Evolutionary conservation across 2,113 vertebrate genomes (phyloP).

Genomic region (Pristiophorus japonicus): DNA sequence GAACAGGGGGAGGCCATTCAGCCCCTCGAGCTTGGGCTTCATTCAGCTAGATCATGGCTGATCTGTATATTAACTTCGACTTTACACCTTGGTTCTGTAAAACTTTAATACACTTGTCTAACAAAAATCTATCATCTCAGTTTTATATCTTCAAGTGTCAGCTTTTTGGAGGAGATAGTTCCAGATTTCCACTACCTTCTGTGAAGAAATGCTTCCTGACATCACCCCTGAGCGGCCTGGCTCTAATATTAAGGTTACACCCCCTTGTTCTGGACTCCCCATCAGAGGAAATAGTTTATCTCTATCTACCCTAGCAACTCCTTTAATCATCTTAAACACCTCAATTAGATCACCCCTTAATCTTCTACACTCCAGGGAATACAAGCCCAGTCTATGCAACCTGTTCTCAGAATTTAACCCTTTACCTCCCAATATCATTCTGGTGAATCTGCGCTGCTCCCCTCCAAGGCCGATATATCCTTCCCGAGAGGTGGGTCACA

Average conservation of each 20-base stretch:
- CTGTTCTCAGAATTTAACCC: neutral
- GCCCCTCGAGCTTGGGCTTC: no score
- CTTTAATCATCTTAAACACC: neutral
- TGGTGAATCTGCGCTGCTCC: neutral
- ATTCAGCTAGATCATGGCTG: no score
- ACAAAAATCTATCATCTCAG: no score
- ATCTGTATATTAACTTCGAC: no score
- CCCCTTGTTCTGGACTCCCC: neutral
- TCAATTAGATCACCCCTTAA: neutral
- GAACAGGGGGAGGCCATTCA: no score
- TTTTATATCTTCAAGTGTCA: no score
- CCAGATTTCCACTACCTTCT: no score
- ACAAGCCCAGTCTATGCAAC: neutral
- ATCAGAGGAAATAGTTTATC: neutral
- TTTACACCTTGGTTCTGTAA: no score
- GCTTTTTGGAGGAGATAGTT: no score
- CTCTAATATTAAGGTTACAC: neutral
- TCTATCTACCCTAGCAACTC: neutral
- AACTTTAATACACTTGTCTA: no score
- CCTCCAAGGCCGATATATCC: neutral
- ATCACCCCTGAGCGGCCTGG: no score
- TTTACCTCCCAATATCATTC: neutral
- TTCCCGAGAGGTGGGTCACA: neutral
- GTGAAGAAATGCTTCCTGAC: no score
- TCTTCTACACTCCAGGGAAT: neutral